Base-by-base conservation (phyloP, 2,113 vertebrate species). In the Oenanthe melanoleuca region DNA sequence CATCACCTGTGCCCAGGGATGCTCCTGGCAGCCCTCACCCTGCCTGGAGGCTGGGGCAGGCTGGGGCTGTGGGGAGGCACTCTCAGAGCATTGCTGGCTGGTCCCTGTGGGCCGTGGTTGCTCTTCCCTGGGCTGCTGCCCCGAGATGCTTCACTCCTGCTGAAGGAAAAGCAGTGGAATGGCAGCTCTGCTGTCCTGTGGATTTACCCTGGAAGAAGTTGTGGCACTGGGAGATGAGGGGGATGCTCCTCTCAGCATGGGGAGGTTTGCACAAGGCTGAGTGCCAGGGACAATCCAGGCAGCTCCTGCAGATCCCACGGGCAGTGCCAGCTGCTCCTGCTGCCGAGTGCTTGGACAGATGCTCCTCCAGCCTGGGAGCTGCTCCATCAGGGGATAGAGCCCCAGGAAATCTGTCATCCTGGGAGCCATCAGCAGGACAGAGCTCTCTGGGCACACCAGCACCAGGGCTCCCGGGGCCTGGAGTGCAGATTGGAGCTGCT, bases 251-350 rank as follows among this genome's bases (percentile, higher is more conserved):
- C 23, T 16, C 9, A 4, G n/a, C 4, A 2, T 22, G 25, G 49
- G 21, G 45, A 6, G 2, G 5, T 56, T 47, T 47, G 29, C 71
- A 23, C 0, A 2, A 33, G 72, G 72, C 59, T 40, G 77, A 31
- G 8, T 37, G 8, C 0, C 0, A 18, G 80, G 29, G 24, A 50
- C 21, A 14, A 14, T 73, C 22, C 0, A 28, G 84, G 75, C n/a
- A 29, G 60, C 38, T 73, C 42, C 65, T 52, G 15, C 65, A 29
- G 23, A 11, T 89, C 61, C 9, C 3, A 0, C 0, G 0, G 79
- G 91, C 91, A 75, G 4, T 1, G 81, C 73, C 88, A 89, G 88
- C 92, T 96, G 92, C 91, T 92, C 4, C 92, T 75, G 86, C 74
- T 1, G 3, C 60, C 0, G 0, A 31, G 79, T 1, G 2, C 74